A percentile compares a stretch with the other conserved stretches of the same genome.
Evolutionary conservation across 1,140 invertebrate genomes (phyloP).

Genomic region (Nephila pilipes): DNA sequence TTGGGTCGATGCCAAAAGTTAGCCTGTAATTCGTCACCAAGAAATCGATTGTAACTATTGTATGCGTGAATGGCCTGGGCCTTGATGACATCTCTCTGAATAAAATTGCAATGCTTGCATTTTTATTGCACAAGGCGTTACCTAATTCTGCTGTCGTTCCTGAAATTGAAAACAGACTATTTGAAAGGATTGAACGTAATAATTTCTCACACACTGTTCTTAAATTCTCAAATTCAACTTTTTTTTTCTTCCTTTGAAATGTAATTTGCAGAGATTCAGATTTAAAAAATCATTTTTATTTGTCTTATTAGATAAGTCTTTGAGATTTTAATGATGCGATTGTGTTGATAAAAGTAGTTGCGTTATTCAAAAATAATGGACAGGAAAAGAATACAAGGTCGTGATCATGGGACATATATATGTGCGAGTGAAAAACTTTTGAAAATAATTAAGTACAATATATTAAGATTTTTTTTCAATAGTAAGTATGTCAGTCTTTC

Average conservation of each 20-base stretch:
- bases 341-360: no score
- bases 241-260: not conserved
- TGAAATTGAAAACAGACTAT: conserved; percentile 25
- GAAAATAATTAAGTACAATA: no score
- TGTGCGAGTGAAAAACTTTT: no score
- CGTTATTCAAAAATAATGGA: no score
- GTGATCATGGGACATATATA: no score
- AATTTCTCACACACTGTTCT: not conserved
- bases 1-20: conserved; percentile 72
- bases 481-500: no score
- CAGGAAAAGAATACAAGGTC: no score
- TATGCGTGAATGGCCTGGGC: conserved; percentile 60
- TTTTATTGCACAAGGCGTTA: conserved; percentile 63
- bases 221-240: not conserved
- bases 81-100: conserved; percentile 65
- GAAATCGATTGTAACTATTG: conserved; percentile 69
- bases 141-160: conserved; percentile 65
- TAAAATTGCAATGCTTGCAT: conserved; percentile 65
- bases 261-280: no score
- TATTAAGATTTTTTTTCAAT: no score
- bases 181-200: not conserved
- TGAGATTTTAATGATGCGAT: no score
- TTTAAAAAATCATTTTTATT: no score
- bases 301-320: no score
- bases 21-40: conserved; percentile 66